These are phyloP conservation scores for Ectemnius continuus DNA, from an alignment of 2,888 invertebrate species.

Conservation along the genomic window DNA sequence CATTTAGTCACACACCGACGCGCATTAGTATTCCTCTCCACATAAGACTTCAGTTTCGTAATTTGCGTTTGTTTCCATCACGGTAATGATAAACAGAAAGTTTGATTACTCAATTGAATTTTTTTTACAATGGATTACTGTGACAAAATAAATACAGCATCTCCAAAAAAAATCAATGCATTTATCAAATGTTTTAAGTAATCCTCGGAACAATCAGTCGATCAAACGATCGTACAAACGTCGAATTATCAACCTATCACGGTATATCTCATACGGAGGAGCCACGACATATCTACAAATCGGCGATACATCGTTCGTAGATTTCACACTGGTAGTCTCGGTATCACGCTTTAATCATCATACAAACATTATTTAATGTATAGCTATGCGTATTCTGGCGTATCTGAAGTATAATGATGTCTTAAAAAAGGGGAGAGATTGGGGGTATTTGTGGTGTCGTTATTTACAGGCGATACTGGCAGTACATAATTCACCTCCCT, in stretches of 20 bases:
- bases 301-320: conserved; percentile 25
- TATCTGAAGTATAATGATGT: conserved; percentile 44
- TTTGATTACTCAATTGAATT: conserved; percentile 21
- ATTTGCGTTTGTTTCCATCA: too few relatives aligned
- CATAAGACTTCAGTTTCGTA: neutral
- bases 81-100: too few relatives aligned
- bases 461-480: conserved; percentile 75
- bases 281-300: conserved; percentile 13
- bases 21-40: conserved; percentile 12
- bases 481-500: conserved; percentile 60
- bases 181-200: too few relatives aligned
- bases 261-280: conserved; percentile 36
- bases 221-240: neutral
- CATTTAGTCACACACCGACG: conserved; percentile 14
- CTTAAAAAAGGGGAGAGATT: conserved; percentile 40
- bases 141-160: neutral
- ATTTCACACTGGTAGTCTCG: conserved; percentile 9
- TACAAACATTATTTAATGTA: conserved; percentile 57
- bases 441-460: conserved; percentile 42
- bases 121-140: neutral
- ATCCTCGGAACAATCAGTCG: neutral
- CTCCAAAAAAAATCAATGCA: neutral
- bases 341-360: conserved; percentile 24
- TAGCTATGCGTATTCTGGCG: conserved; percentile 51
- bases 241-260: conserved; percentile 1